Evolutionary conservation across 2,888 invertebrate genomes (phyloP).

Genomic region (Germaria angustata): DNA sequence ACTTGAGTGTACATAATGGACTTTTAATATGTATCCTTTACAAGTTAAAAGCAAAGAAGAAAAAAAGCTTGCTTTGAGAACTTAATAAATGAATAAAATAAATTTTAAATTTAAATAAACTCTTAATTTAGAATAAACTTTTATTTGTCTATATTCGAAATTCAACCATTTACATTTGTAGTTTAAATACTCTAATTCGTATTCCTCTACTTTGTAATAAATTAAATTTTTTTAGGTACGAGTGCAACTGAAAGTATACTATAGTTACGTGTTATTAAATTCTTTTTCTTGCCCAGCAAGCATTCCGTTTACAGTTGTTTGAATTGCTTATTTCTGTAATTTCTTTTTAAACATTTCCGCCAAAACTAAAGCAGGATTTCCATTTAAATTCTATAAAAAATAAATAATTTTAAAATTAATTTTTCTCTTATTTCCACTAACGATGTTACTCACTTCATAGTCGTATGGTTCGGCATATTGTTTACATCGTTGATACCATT

Average conservation of each 20-base stretch:
- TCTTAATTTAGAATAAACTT: neutral
- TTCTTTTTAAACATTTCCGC: slow-evolving; percentile 82
- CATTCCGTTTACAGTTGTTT: slow-evolving; percentile 1
- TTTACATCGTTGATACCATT: slow-evolving; percentile 86
- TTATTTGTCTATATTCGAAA: slow-evolving; percentile 27
- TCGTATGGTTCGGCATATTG: slow-evolving; percentile 84
- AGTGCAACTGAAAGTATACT: slow-evolving; percentile 59
- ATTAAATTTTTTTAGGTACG: slow-evolving; percentile 7
- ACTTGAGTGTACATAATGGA: slow-evolving; percentile 43
- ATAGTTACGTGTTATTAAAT: slow-evolving; percentile 40
- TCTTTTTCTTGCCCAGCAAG: slow-evolving; percentile 40
- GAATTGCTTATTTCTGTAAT: slow-evolving; percentile 52
- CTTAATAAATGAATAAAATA: too few relatives aligned
- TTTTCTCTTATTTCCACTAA: neutral
- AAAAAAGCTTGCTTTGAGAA: too few relatives aligned
- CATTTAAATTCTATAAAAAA: slow-evolving; percentile 81
- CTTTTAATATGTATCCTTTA: slow-evolving; percentile 2
- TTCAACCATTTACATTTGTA: slow-evolving; percentile 3
- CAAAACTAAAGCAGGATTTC: slow-evolving; percentile 82
- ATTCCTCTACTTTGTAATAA: neutral
- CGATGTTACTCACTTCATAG: slow-evolving; percentile 81
- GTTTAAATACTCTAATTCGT: neutral
- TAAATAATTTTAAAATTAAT: neutral
- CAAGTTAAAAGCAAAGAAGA: neutral
- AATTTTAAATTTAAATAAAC: neutral